These are phyloP conservation scores for Andricus curvator DNA, from an alignment of 2,888 invertebrate species.

Conservation along the genomic window DNA sequence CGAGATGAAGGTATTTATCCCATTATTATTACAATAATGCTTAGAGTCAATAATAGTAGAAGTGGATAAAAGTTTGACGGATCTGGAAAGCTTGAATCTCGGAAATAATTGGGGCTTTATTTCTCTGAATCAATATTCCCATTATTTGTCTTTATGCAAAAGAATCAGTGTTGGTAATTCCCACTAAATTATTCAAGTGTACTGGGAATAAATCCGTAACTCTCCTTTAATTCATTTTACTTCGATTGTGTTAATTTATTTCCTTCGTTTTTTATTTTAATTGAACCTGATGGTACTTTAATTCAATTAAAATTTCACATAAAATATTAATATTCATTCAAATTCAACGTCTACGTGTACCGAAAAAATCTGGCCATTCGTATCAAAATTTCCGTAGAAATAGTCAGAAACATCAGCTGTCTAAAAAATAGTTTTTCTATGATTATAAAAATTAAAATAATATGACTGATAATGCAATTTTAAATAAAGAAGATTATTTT, in stretches of 20 bases:
- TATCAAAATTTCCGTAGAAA: too few relatives aligned
- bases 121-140: background rate
- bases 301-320: too few relatives aligned
- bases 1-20: slow-evolving; percentile 15
- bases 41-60: slow-evolving; percentile 13
- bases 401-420: too few relatives aligned
- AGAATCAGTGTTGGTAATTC: background rate
- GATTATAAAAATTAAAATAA: too few relatives aligned
- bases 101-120: background rate
- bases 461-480: too few relatives aligned
- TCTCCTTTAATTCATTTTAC: too few relatives aligned
- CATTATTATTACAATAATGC: slow-evolving; percentile 13
- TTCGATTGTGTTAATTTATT: too few relatives aligned
- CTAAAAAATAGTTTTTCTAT: too few relatives aligned
- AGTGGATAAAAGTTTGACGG: slow-evolving; percentile 7
- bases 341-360: background rate
- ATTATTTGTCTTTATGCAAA: background rate
- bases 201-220: background rate
- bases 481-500: too few relatives aligned
- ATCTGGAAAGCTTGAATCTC: background rate
- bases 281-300: too few relatives aligned
- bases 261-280: too few relatives aligned
- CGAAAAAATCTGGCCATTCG: too few relatives aligned
- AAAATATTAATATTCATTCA: background rate
- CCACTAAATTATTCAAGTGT: background rate